These are phyloP conservation scores for Lithophane leautieri DNA, from an alignment of 2,888 invertebrate species.

Conservation along the genomic window DNA sequence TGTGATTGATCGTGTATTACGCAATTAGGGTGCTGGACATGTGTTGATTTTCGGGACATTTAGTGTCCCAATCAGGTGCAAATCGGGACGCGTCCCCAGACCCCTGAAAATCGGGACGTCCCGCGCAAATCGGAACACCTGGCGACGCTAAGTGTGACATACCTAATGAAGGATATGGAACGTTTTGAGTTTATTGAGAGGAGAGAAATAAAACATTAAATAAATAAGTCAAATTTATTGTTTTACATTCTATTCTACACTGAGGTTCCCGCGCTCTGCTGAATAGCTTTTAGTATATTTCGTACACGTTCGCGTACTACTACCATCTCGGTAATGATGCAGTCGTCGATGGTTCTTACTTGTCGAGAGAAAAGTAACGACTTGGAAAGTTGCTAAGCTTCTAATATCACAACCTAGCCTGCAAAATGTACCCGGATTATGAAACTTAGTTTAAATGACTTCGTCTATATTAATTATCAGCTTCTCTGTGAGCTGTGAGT, in stretches of 20 bases:
- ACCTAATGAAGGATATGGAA: too few relatives aligned
- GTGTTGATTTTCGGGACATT: too few relatives aligned
- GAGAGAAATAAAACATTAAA: not conserved
- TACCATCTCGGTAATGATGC: not conserved
- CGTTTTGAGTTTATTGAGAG: not conserved
- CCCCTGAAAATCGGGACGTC: too few relatives aligned
- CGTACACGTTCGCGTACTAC: not conserved
- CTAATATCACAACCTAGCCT: not conserved
- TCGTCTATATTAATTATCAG: conserved; percentile 18
- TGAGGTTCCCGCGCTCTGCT: not conserved
- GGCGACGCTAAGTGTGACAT: too few relatives aligned
- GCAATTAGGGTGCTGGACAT: too few relatives aligned
- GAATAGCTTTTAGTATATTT: not conserved
- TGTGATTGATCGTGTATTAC: too few relatives aligned
- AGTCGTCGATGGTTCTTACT: not conserved
- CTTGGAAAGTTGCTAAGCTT: not conserved
- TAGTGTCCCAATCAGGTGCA: too few relatives aligned
- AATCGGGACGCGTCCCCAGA: too few relatives aligned
- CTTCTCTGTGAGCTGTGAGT: conserved; percentile 34
- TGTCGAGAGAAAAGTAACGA: not conserved
- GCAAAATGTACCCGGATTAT: not conserved
- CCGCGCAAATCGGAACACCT: too few relatives aligned
- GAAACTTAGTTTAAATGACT: conserved; percentile 48
- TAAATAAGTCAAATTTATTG: not conserved
- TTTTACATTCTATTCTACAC: not conserved